phyloP scores from a whole-genome alignment of 2,113 vertebrate species.

The Crotalus helleri region DNA sequence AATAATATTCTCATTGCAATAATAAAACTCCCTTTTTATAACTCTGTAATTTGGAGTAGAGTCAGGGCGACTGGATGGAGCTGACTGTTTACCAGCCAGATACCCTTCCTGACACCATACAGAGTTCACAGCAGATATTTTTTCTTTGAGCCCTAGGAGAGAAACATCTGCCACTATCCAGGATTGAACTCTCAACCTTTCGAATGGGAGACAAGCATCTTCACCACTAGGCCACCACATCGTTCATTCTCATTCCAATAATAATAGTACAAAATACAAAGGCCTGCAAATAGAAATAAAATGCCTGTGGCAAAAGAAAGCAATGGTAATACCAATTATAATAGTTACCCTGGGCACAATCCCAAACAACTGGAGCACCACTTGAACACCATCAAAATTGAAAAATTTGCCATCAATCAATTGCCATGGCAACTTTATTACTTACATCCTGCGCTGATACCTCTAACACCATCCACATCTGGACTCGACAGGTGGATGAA shows the following conservation, averaged over 20 bases:
- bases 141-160: not conserved
- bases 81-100: not conserved
- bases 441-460: not conserved
- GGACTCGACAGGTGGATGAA: not conserved
- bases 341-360: too few species aligned
- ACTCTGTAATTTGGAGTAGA: not conserved
- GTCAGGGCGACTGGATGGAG: not conserved
- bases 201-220: not conserved
- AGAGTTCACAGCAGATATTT: not conserved
- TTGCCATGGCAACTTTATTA: too few species aligned
- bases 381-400: not conserved
- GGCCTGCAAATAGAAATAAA: not conserved
- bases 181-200: not conserved
- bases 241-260: not conserved
- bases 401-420: not conserved
- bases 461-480: not conserved
- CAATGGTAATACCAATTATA: not conserved
- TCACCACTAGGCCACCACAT: not conserved
- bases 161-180: not conserved
- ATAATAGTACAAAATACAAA: not conserved
- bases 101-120: not conserved
- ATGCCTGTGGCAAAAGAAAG: not conserved
- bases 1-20: not conserved
- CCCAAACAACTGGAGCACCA: not conserved
- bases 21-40: not conserved